phyloP scores from a whole-genome alignment of 2,888 invertebrate genomes.

The Dysmachus trigonus region DNA sequence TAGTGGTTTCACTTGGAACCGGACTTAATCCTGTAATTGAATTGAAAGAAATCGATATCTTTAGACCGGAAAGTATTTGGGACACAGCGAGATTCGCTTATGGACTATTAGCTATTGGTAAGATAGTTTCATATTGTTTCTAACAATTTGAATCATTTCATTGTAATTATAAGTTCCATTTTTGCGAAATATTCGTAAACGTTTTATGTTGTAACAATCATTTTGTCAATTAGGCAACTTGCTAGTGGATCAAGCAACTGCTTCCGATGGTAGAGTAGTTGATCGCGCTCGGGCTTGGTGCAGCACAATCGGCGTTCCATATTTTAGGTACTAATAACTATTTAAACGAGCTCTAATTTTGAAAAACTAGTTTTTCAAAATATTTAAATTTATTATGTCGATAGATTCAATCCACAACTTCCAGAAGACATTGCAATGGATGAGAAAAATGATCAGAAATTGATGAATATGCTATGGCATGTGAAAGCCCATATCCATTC shows the following conservation, averaged over 20 bases:
- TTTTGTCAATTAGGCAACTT: conserved; percentile 69
- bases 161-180: background rate
- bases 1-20: conserved; percentile 83
- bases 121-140: conserved; percentile 3
- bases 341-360: background rate
- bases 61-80: conserved; percentile 83
- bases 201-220: background rate
- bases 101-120: conserved; percentile 79
- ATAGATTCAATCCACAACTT: conserved; percentile 84
- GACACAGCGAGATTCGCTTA: conserved; percentile 82
- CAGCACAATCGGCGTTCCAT: conserved; percentile 83
- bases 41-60: conserved; percentile 84
- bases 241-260: conserved; percentile 92
- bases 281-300: conserved; percentile 96
- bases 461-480: conserved; percentile 92
- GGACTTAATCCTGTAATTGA: conserved; percentile 78
- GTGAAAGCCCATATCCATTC: conserved; percentile 81
- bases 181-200: background rate
- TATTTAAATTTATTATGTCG: conserved; percentile 13
- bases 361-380: background rate
- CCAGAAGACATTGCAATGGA: conserved; percentile 89
- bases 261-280: conserved; percentile 92
- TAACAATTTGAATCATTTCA: background rate
- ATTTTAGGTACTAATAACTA: conserved; percentile 67
- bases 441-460: conserved; percentile 80